Evolutionary conservation across 2,797 vertebrate genomes (phyloP).

Genomic region (Trichosurus vulpecula): DNA sequence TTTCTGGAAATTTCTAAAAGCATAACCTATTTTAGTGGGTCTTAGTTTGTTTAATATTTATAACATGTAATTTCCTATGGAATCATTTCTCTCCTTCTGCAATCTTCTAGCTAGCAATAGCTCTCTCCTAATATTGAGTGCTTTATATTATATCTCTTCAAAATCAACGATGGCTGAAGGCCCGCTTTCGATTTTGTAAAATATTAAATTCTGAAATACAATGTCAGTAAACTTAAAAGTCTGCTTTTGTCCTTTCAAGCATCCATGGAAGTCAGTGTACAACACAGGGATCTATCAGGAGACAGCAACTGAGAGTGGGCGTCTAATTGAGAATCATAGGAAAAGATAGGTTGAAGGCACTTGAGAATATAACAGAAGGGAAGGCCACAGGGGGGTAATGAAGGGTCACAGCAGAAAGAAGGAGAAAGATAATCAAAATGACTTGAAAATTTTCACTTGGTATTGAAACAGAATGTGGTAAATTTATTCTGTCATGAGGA

Average conservation of each 20-base stretch:
- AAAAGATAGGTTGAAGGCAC: slow-evolving; percentile 54
- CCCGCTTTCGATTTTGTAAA: not conserved
- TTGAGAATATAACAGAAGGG: slow-evolving; percentile 66
- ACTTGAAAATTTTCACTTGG: slow-evolving; percentile 65
- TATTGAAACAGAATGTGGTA: slow-evolving; percentile 59
- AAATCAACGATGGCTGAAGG: not conserved
- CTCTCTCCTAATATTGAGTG: slow-evolving; percentile 15
- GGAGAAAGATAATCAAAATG: slow-evolving; percentile 69
- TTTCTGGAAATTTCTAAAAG: not conserved
- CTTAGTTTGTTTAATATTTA: slow-evolving; percentile 6
- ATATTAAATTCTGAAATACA: slow-evolving; percentile 23
- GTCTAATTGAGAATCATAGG: slow-evolving; percentile 47
- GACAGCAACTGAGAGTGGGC: not conserved
- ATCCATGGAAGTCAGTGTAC: slow-evolving; percentile 42
- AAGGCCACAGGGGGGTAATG: slow-evolving; percentile 45
- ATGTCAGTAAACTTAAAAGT: slow-evolving; percentile 19
- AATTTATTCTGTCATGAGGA: slow-evolving; percentile 63
- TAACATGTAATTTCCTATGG: slow-evolving; percentile 12
- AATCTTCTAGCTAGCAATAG: not conserved
- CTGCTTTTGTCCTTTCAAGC: slow-evolving; percentile 27
- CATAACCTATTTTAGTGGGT: not conserved
- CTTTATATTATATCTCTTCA: not conserved
- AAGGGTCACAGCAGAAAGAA: slow-evolving; percentile 61
- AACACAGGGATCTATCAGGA: slow-evolving; percentile 39
- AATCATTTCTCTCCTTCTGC: not conserved